phyloP scores from a whole-genome alignment of 2,113 vertebrate genomes.

The Ifrita kowaldi region DNA sequence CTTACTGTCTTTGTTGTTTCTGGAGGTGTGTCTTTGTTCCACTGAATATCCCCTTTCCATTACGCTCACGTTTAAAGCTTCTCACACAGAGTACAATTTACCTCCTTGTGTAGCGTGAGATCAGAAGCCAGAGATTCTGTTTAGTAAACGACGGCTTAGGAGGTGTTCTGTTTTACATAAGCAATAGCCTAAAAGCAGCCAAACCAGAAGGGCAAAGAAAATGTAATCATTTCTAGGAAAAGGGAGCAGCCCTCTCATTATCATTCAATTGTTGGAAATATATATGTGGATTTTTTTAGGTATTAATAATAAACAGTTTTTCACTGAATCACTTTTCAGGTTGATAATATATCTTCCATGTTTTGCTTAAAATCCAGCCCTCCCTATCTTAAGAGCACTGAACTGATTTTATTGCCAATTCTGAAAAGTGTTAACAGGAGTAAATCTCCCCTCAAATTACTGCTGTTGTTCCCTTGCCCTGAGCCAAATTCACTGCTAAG shows the following conservation, averaged over 20 bases:
- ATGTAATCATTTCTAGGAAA: not conserved
- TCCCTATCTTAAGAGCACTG: not conserved
- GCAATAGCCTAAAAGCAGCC: slow-evolving; percentile 36
- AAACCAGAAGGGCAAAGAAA: slow-evolving; percentile 31
- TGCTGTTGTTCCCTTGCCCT: slow-evolving; percentile 42
- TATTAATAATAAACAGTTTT: not conserved
- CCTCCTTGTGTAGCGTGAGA: not conserved
- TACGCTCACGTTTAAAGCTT: not conserved
- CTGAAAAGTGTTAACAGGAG: slow-evolving; percentile 59
- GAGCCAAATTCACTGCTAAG: slow-evolving; percentile 50
- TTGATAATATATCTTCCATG: not conserved
- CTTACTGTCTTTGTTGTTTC: not conserved
- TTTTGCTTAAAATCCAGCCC: slow-evolving; percentile 12
- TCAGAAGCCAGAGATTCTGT: slow-evolving; percentile 47
- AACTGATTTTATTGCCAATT: slow-evolving; percentile 31
- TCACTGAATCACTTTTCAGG: not conserved
- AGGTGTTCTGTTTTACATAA: slow-evolving; percentile 60
- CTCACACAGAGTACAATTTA: slow-evolving; percentile 9
- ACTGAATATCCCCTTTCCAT: not conserved
- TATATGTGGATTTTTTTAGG: not conserved
- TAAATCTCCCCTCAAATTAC: slow-evolving; percentile 44
- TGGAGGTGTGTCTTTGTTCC: not conserved
- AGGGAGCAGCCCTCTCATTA: not conserved
- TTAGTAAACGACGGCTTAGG: slow-evolving; percentile 23
- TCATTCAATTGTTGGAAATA: not conserved